Evolutionary conservation across 2,113 vertebrate species (phyloP).

Genomic region (Tautogolabrus adspersus): DNA sequence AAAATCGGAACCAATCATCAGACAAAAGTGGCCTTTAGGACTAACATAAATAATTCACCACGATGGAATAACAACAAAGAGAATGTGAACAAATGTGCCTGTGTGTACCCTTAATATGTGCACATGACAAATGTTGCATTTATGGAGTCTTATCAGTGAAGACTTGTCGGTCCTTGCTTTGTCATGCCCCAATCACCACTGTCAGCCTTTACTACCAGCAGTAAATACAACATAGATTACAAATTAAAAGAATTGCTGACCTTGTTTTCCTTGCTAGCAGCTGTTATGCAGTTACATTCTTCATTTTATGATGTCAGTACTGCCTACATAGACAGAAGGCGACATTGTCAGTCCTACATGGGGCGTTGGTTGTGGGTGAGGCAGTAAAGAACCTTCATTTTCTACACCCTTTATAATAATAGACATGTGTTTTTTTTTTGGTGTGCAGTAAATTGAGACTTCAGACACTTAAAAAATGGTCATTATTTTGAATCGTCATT

Average conservation of each 20-base stretch:
- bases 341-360: background rate
- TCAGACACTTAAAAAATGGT: background rate
- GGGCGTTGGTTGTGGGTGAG: background rate
- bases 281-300: background rate
- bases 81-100: background rate
- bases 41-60: background rate
- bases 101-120: background rate
- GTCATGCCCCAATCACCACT: background rate
- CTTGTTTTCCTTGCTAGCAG: background rate
- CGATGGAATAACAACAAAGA: background rate
- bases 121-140: background rate
- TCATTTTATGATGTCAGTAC: background rate
- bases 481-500: background rate
- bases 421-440: background rate
- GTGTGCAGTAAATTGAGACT: background rate
- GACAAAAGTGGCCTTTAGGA: conserved; percentile 5
- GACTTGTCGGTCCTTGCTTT: background rate
- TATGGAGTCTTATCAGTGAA: background rate
- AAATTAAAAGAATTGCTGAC: background rate
- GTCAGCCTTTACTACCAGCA: background rate
- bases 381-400: background rate
- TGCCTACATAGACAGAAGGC: background rate
- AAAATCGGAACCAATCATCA: conserved; percentile 28
- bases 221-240: background rate
- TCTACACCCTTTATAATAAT: background rate